Evolutionary conservation across 2,113 vertebrate genomes (phyloP), one percentile per base, ranked within the genome.

Genomic region (Excalfactoria chinensis): DNA sequence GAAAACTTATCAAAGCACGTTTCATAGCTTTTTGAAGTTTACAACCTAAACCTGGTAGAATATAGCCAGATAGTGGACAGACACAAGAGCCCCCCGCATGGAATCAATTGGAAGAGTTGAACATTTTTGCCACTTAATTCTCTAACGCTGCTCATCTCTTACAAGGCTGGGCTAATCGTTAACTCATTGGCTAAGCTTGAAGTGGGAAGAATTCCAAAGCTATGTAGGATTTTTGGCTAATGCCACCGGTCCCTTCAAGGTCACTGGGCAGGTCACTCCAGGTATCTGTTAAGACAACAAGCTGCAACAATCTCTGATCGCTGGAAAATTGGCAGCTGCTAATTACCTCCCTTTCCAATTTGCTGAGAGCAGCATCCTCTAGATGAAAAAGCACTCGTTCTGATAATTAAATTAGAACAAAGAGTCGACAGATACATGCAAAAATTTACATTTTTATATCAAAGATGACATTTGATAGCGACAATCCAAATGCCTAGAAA

Each of bases 381-480:
- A 46, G 68, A 67, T 84, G 34, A 73, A 73, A 37, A 59, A 92
- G 56, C 2, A 56, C 66, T 77, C 25, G 0, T 85, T 55, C 73
- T 60, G 80, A 68, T 80, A 81, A 94, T 94, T 83, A 62, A 94
- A 84, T 94, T 84, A 81, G 49, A 81, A 77, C 84, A 48, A 60
- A 68, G 81, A 74, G 66, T 20, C 4, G 26, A 78, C 91, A 93
- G 66, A 34, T 19, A 56, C 53, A 68, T 20, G 46, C 13, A 34
- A 48, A 48, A 88, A 96, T 90, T 84, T 51, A 72, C 86, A 89
- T 94, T 93, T 96, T 93, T 92, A 60, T 77, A 43, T 78, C 93
- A 89, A 81, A 93, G 84, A 86, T 78, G 94, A 60, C 73, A 72
- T 93, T 92, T 92, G 89, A 63, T 80, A 51, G 77, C 4, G 58